Conservation (phyloP, 2,888 invertebrate genomes). For the Archips crataeganus region DNA sequence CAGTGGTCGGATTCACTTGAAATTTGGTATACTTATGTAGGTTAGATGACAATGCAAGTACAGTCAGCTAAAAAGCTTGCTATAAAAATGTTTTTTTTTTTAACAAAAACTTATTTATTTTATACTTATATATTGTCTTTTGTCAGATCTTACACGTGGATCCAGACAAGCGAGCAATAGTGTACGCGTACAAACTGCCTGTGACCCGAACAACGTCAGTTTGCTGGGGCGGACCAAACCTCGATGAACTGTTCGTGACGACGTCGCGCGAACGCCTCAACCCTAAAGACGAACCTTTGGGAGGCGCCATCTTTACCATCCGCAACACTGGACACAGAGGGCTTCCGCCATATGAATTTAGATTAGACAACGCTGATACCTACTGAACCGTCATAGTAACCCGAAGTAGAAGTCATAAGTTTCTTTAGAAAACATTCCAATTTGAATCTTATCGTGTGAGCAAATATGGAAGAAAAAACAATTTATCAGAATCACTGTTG, state of each 20-base stretch:
- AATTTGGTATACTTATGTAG: no score
- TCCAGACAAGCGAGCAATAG: conserved; percentile 77
- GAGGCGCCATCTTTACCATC: conserved; percentile 72
- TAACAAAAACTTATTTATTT: no score
- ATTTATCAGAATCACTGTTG: no score
- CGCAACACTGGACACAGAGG: conserved; percentile 67
- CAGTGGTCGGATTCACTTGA: no score
- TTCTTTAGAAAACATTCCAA: no score
- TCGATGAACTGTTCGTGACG: conserved; percentile 89
- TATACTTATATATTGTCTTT: neutral
- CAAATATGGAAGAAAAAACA: no score
- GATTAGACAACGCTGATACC: conserved; percentile 65
- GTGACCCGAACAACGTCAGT: conserved; percentile 86
- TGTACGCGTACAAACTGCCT: conserved; percentile 83
- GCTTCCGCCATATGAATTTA: conserved; percentile 55
- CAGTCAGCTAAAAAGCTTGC: no score
- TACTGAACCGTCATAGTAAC: conserved; percentile 46
- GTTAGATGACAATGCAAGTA: no score
- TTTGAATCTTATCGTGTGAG: no score
- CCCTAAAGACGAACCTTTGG: conserved; percentile 57
- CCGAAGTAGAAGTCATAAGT: neutral
- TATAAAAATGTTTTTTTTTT: no score
- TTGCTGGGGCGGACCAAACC: conserved; percentile 88
- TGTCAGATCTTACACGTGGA: conserved; percentile 85
- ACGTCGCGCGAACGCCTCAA: conserved; percentile 60